Conservation (phyloP, 2,888 invertebrate species). For the Meiosimyza platycephala region DNA sequence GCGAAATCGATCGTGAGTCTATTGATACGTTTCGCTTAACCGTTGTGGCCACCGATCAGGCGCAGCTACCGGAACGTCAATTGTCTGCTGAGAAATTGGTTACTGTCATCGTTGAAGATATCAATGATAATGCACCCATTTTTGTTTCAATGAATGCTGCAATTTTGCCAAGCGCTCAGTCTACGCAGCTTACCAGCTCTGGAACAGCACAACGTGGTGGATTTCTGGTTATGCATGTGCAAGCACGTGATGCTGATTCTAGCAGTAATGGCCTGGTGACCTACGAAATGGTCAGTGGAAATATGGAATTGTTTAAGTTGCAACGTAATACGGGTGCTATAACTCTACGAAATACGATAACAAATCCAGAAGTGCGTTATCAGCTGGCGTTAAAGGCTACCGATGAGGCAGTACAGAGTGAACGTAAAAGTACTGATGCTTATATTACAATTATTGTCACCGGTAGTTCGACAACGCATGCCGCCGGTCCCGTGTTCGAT, state of each 20-base stretch:
- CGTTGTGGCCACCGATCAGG: slow-evolving; percentile 91
- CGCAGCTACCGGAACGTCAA: slow-evolving; percentile 77
- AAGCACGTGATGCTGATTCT: slow-evolving; percentile 89
- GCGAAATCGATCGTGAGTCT: slow-evolving; percentile 90
- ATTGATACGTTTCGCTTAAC: slow-evolving; percentile 90
- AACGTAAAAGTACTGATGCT: slow-evolving; percentile 87
- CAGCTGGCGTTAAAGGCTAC: slow-evolving; percentile 88
- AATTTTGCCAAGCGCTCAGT: slow-evolving; percentile 71
- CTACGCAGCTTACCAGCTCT: slow-evolving; percentile 36
- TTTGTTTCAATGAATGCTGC: slow-evolving; percentile 94
- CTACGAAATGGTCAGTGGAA: slow-evolving; percentile 85
- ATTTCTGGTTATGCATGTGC: slow-evolving; percentile 80
- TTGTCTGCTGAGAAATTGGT: slow-evolving; percentile 91
- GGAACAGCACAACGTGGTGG: slow-evolving; percentile 70
- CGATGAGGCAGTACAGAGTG: slow-evolving; percentile 90
- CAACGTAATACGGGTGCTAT: slow-evolving; percentile 85
- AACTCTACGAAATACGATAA: slow-evolving; percentile 72
- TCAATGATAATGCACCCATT: slow-evolving; percentile 92
- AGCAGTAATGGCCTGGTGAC: slow-evolving; percentile 93
- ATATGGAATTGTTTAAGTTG: slow-evolving; percentile 81
- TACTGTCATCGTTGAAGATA: slow-evolving; percentile 91
- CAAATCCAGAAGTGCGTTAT: slow-evolving; percentile 79
- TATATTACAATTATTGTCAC: slow-evolving; percentile 85
- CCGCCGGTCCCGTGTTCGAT: slow-evolving; percentile 71
- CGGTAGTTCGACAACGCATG: slow-evolving; percentile 23